These are phyloP conservation scores for Shargacucullia verbasci DNA, from an alignment of 2,888 invertebrate genomes.

Conservation along the genomic window DNA sequence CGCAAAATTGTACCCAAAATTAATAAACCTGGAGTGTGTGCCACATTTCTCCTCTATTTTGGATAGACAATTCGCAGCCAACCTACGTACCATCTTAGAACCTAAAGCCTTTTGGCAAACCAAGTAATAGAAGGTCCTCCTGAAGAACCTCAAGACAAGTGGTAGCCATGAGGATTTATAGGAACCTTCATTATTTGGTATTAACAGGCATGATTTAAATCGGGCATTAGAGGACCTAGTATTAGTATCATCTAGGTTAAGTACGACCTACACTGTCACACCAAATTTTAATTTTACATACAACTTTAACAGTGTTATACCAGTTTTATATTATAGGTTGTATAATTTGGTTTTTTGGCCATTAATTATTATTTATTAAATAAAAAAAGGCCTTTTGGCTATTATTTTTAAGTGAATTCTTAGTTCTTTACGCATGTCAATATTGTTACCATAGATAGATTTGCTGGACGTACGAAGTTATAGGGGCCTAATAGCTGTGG, in stretches of 20 bases:
- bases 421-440: background rate
- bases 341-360: background rate
- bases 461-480: slow-evolving; percentile 2
- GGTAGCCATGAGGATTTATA: background rate
- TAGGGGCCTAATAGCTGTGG: background rate
- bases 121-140: background rate
- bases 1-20: too few species aligned
- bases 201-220: slow-evolving; percentile 9
- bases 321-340: background rate
- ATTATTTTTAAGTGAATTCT: background rate
- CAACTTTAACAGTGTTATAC: background rate
- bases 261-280: slow-evolving; percentile 5
- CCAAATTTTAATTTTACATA: background rate
- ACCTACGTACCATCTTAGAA: background rate
- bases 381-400: background rate
- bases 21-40: too few species aligned
- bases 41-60: background rate
- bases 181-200: background rate
- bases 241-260: background rate
- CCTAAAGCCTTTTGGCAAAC: background rate
- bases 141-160: background rate
- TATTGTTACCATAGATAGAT: slow-evolving; percentile 1
- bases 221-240: slow-evolving; percentile 9
- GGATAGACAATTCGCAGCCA: background rate
- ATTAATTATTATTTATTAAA: background rate